Base-by-base conservation (phyloP, 2,888 invertebrate genomes). In the Himalopsyche anomala region DNA sequence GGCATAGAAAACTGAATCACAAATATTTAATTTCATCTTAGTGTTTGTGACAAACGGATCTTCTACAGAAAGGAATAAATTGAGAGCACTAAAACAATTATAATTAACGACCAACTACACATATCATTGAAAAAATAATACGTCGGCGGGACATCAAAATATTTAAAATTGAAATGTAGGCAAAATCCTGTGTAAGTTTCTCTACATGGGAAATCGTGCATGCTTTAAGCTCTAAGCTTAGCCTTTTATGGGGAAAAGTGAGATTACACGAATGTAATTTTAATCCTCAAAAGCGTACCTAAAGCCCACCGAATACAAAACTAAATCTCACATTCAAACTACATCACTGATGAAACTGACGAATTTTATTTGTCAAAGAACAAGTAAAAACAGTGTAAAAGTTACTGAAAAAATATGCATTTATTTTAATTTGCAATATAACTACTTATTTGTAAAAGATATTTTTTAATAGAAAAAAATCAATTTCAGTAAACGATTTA, bases 241-340 rank as follows among this genome's bases (percentile, higher is more conserved):
- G 38, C 69, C 36, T 12, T 74, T 74, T 74, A 36, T 19, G 36
- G 38, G 74, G 38, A 38, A 36, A 38, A 74, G 74, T 74, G 74
- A 74, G 74, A 74, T 74, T 9, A 74, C 74, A 74, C 12, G 12
- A 74, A 74, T 74, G 74, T 74, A 74, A 74, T 36, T 74, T 74
- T 74, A 38, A 74, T 74, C 74, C 15, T 74, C 28, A 74, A 74
- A 74, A 74, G 74, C 38, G 36, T 74, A 74, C 74, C 15, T 69
- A 74, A 74, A 12, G 28, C 38, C 19, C 38, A 74, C 74, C 38
- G 36, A 74, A 74, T 36, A 74, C 74, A 74, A 74, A 74, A 74
- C 74, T 74, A 74, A 38, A 38, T 5, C 74, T 38, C 74, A 38
- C 36, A 38, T 74, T 74, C 38, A 74, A 74, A 74, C 36, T 36